phyloP scores from a whole-genome alignment of 1,140 invertebrate species.

The Luehdorfia chinensis region DNA sequence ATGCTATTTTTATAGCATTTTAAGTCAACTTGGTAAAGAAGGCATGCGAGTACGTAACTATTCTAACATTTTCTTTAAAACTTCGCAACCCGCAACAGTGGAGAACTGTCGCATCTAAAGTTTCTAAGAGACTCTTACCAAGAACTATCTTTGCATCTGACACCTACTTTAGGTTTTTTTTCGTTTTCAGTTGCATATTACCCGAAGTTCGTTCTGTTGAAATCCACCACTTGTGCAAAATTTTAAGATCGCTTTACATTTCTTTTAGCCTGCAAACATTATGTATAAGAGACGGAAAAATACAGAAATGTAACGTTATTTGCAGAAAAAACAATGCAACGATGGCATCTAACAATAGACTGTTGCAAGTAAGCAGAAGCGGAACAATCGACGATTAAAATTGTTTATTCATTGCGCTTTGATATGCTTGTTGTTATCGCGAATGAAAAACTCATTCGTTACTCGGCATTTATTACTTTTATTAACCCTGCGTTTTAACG shows the following conservation, averaged over 20 bases:
- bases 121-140: conserved; percentile 44
- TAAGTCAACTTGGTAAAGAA: conserved; percentile 6
- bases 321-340: conserved; percentile 15
- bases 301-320: conserved; percentile 10
- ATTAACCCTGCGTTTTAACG: conserved; percentile 20
- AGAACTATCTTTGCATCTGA: conserved; percentile 57
- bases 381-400: conserved; percentile 64
- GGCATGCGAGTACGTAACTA: conserved; percentile 4
- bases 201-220: conserved; percentile 43
- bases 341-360: conserved; percentile 42
- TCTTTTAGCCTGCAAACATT: conserved; percentile 8
- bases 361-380: conserved; percentile 47
- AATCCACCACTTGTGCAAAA: conserved; percentile 20
- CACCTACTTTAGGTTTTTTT: conserved; percentile 56
- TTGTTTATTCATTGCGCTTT: conserved; percentile 60
- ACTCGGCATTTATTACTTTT: conserved; percentile 31
- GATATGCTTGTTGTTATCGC: conserved; percentile 44
- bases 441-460: conserved; percentile 31
- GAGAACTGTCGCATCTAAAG: conserved; percentile 31
- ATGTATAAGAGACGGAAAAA: not conserved
- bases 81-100: conserved; percentile 1
- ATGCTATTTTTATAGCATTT: not conserved
- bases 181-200: conserved; percentile 45
- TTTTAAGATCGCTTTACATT: conserved; percentile 3
- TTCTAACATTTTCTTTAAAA: conserved; percentile 19